Evolutionary conservation across 2,113 vertebrate genomes (phyloP).

Genomic region (Melanotaenia duboulayi): DNA sequence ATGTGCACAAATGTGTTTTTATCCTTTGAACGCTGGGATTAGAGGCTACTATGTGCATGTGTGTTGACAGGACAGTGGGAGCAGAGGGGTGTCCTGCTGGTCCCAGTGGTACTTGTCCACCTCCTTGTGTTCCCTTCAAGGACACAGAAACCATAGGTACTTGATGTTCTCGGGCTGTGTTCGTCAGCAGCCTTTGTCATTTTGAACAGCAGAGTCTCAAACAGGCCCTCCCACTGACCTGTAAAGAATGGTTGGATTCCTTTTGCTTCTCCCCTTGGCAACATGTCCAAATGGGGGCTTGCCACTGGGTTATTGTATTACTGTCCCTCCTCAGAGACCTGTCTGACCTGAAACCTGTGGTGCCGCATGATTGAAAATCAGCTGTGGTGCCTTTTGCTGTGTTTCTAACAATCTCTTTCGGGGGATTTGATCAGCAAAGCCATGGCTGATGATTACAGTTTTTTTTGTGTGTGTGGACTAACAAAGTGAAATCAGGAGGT

Average conservation of each 20-base stretch:
- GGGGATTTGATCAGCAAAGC: conserved; percentile 66
- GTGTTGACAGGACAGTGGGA: conserved; percentile 59
- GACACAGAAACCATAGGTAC: conserved; percentile 70
- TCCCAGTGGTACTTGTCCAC: conserved; percentile 66
- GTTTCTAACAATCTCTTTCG: conserved; percentile 64
- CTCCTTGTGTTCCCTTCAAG: conserved; percentile 71
- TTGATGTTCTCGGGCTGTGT: conserved; percentile 57
- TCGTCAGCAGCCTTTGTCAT: conserved; percentile 68
- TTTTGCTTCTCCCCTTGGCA: conserved; percentile 74
- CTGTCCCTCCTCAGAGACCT: conserved; percentile 64
- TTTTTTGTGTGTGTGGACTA: conserved; percentile 33
- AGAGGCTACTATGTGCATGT: conserved; percentile 32
- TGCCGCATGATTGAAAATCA: conserved; percentile 78
- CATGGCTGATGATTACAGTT: conserved; percentile 34
- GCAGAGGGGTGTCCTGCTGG: conserved; percentile 63
- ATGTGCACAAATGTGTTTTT: neutral
- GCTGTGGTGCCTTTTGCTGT: conserved; percentile 59
- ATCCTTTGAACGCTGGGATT: conserved; percentile 59
- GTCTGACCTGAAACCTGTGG: conserved; percentile 72
- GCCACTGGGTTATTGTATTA: conserved; percentile 80
- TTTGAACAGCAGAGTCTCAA: conserved; percentile 64
- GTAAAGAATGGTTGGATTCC: conserved; percentile 70
- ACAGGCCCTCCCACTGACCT: conserved; percentile 66
- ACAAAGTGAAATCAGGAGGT: conserved; percentile 16
- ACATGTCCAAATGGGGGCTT: conserved; percentile 75